phyloP scores from a whole-genome alignment of 2,797 vertebrate species.

The Dermochelys coriacea region DNA sequence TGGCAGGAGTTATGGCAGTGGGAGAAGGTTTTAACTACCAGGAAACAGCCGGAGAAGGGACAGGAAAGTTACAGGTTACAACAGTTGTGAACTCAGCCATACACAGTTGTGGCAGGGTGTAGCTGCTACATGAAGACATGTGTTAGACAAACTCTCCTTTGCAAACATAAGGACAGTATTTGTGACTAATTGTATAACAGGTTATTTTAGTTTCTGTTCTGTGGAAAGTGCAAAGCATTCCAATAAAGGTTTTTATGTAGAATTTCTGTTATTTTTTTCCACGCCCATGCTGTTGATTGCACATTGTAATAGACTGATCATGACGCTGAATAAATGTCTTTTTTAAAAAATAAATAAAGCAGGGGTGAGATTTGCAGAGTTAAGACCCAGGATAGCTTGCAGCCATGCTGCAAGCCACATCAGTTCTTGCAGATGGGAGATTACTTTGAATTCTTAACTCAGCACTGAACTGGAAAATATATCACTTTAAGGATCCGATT shows the following conservation, averaged over 20 bases:
- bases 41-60: conserved; percentile 92
- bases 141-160: conserved; percentile 67
- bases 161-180: conserved; percentile 78
- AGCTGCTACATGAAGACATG: conserved; percentile 90
- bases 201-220: conserved; percentile 86
- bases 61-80: conserved; percentile 93
- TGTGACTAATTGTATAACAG: conserved; percentile 85
- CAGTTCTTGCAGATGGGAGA: neutral
- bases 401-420: neutral
- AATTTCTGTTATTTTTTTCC: conserved; percentile 82
- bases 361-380: neutral
- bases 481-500: neutral
- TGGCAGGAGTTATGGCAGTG: conserved; percentile 83
- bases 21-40: conserved; percentile 89
- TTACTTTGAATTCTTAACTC: neutral
- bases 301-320: conserved; percentile 86
- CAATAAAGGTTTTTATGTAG: conserved; percentile 91
- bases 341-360: too few relatives aligned
- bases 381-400: neutral
- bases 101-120: conserved; percentile 91
- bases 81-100: conserved; percentile 92
- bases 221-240: conserved; percentile 93
- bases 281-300: conserved; percentile 86
- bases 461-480: neutral
- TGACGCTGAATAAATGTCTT: too few relatives aligned